Conservation (phyloP, 2,113 vertebrate species). For the Colius striatus region DNA sequence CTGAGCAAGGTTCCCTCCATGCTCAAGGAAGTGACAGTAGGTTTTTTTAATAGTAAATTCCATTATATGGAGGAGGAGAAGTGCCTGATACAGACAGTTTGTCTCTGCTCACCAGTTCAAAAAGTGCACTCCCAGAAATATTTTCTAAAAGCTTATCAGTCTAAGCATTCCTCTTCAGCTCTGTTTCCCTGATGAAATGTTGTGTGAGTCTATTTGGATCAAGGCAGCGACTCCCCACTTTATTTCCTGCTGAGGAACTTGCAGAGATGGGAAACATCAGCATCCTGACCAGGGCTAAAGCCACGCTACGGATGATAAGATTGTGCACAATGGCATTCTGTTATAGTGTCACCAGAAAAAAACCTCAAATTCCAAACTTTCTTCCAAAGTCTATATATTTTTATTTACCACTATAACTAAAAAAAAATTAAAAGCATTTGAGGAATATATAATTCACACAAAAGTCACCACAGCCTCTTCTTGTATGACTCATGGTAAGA, state of each 20-base stretch:
- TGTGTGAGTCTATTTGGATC: background rate
- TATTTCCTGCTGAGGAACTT: conserved; percentile 47
- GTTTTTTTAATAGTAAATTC: conserved; percentile 44
- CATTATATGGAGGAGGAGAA: conserved; percentile 69
- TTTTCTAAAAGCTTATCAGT: conserved; percentile 66
- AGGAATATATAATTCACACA: background rate
- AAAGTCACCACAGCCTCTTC: background rate
- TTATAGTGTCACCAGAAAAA: background rate
- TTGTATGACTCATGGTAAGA: background rate
- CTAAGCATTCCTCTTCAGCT: conserved; percentile 63
- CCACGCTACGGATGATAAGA: background rate
- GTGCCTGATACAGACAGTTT: conserved; percentile 62
- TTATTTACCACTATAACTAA: background rate
- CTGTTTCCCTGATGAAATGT: conserved; percentile 41
- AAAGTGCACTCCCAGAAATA: conserved; percentile 74
- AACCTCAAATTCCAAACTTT: background rate
- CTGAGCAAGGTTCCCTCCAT: conserved; percentile 68
- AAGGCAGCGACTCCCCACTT: conserved; percentile 34
- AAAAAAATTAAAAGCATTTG: background rate
- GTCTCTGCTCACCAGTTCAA: conserved; percentile 69
- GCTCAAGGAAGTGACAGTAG: conserved; percentile 44
- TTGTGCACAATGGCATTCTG: background rate
- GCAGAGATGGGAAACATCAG: background rate
- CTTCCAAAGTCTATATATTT: background rate
- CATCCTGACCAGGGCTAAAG: background rate